Evolutionary conservation across 1,140 invertebrate genomes (phyloP), one percentile per base, ranked within the genome.

Genomic region (Adoxophyes honmai): DNA sequence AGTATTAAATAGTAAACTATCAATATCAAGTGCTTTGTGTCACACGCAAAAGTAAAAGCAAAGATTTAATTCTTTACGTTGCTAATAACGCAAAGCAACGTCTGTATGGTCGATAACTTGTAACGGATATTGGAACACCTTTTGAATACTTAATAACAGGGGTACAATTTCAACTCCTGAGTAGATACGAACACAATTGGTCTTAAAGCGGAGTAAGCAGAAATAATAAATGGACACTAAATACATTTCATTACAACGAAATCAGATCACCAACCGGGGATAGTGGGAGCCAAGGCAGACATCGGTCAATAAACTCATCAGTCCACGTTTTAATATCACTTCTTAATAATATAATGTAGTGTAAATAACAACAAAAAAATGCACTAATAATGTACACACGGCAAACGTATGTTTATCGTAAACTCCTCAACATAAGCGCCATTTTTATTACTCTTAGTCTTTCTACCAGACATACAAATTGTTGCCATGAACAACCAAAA

Each of bases 261-360:
- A 52, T 52, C 28, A 36, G 18, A 70, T 64, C 53, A 86, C 83
- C 54, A 81, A 89, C 86, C 85, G 84, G 85, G 82, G 75, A 86
- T 86, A 81, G 75, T 88, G 77, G 84, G 85, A 76, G 86, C 84
- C 84, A 89, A 79, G 79, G 86, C 76, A 86, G 86, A 89, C 86
- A 89, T 89, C 85, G 76, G 86, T 85, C 80, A 87, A 75, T 74
- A 84, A 81, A 84, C 80, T 82, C 83, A 86, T 86, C 69, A 80
- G 83, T 81, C 66, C 73, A 77, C 74, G 65, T 74, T 84, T 69
- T 72, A 64, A 63, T 79, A 59, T 70, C 66, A 68, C 68, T 74
- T 66, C 11, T 51, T 51, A 68, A 65, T 66, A 52, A 68, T 69
- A 70, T 66, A 73, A 73, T 60, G 48, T 67, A 64, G 53, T 54